These are phyloP conservation scores for Miniopterus natalensis DNA, from an alignment of 2,113 vertebrate species.

Conservation along the genomic window DNA sequence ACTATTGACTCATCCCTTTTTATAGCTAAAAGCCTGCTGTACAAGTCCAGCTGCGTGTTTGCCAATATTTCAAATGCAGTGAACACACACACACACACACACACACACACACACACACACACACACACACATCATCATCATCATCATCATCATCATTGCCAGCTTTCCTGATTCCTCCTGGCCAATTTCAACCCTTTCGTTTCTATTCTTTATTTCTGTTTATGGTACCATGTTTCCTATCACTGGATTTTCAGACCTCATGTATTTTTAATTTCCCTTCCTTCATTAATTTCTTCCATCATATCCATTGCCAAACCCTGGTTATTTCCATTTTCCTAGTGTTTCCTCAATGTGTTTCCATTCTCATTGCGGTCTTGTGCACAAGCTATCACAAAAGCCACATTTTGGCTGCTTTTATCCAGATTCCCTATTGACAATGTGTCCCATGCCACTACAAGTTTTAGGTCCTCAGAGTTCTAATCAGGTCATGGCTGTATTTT, in stretches of 20 bases:
- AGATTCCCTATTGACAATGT: not conserved
- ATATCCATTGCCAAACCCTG: not conserved
- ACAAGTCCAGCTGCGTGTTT: not conserved
- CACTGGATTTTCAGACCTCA: not conserved
- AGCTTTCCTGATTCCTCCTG: not conserved
- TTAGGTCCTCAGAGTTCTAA: not conserved
- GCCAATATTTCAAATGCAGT: not conserved
- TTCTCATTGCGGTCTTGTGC: not conserved
- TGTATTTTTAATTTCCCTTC: not conserved
- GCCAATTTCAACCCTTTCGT: not conserved
- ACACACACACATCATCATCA: no score
- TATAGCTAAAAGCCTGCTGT: not conserved
- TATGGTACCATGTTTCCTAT: not conserved
- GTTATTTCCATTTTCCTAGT: not conserved
- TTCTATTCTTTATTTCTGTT: slow-evolving; percentile 17
- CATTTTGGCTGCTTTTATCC: not conserved
- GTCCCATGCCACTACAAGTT: not conserved
- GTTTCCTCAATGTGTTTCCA: not conserved
- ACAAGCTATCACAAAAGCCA: not conserved
- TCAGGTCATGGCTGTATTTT: not conserved
- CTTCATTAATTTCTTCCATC: not conserved
- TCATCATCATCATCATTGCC: not conserved
- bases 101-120: no score
- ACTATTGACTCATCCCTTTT: not conserved
- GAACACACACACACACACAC: no score